Conservation (phyloP, 1,140 invertebrate genomes). For the Leptopilina clavipes region DNA sequence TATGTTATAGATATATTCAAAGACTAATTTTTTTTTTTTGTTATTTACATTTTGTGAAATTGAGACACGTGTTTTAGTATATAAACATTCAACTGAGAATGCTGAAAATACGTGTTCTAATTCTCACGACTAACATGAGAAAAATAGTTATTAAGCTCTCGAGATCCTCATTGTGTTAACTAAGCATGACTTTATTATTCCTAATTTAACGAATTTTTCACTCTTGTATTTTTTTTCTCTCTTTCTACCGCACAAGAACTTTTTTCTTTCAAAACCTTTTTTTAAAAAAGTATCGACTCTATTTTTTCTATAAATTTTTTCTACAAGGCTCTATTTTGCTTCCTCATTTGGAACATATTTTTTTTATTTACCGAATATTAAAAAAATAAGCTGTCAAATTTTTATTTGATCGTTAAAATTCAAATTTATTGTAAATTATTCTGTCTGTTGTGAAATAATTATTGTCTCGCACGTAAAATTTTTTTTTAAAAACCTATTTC, state of each 20-base stretch:
- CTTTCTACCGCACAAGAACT: neutral
- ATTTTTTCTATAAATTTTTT: no score
- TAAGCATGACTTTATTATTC: slow-evolving; percentile 10
- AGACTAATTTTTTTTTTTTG: neutral
- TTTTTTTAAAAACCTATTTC: no score
- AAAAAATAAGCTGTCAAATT: no score
- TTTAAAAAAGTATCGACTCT: no score
- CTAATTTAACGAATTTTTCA: neutral
- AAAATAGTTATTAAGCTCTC: slow-evolving; percentile 22
- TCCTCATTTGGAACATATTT: no score
- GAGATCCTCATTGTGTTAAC: slow-evolving; percentile 3
- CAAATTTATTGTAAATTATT: no score
- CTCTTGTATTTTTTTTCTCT: neutral
- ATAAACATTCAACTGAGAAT: slow-evolving; percentile 29
- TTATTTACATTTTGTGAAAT: slow-evolving; percentile 10
- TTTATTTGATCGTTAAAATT: no score
- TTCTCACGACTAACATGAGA: slow-evolving; percentile 22
- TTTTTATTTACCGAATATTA: no score
- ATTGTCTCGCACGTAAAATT: no score
- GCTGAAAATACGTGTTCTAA: slow-evolving; percentile 17
- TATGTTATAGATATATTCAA: neutral
- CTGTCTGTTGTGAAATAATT: no score
- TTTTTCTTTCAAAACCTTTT: no score
- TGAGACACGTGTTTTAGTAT: slow-evolving; percentile 22
- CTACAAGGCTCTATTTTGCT: no score